Base-by-base conservation (phyloP, 2,888 invertebrate genomes). In the Drosophila lutescens region DNA sequence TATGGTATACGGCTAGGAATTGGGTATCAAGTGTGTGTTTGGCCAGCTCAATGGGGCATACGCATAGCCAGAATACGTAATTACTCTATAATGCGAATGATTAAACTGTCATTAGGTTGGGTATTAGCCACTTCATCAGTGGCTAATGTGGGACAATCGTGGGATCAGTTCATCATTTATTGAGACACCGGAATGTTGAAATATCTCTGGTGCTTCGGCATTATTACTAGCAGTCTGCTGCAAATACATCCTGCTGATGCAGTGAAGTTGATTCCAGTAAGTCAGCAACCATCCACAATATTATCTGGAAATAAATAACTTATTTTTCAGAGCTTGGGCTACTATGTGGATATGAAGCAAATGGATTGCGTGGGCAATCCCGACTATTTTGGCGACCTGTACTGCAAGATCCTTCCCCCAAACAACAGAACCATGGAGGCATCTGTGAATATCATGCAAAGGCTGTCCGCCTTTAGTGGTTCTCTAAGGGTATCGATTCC, bases 361-460 rank as follows among this genome's bases (percentile, higher is more conserved):
- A 8, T 80, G 23, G 71, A 77, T 7, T 88, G 88, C 15, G 53
- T 46, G 15, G 43, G 58, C 41, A 86, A 85, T 50, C 26, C 72
- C 6, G 44, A 26, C 1, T 88, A 76, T 30, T 41, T 84, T 8
- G 15, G 20, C 5, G 23, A 71, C 10, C 44, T 49, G 0, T 26
- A 6, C 2, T 84, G 88, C 50, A 51, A 41, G 4, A 56, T 62
- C 3, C n/a, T 53, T 6, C 15, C 62, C 10, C 83, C 88, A 0
- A 44, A 36, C 0, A 80, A 86, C 17, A 57, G 70, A 34, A 71
- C 57, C 61, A 9, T 76, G 10, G 60, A 56, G 10, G 70, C 49
- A 2, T 62, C 72, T 6, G 4, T 76, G 2, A 53, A 13, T 17
- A 43, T 86, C 0, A 2, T 57, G 17, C 57, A 73, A 40, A 53